Conservation (phyloP, 2,113 vertebrate species). For the Ictalurus furcatus region DNA sequence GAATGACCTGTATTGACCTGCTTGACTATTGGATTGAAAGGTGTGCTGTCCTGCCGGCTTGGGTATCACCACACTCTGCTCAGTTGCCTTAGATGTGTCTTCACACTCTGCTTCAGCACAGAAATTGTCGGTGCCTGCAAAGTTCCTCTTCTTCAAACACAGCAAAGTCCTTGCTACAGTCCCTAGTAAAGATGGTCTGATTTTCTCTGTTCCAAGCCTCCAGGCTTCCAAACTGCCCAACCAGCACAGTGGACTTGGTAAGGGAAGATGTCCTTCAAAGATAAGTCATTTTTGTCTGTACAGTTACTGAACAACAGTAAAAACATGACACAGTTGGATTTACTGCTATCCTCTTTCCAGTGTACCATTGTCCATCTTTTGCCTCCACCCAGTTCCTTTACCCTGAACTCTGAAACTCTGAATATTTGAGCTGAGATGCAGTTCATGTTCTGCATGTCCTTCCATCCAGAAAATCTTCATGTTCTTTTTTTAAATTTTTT, state of each 20-base stretch:
- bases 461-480: not conserved
- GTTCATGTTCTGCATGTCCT: constrained; percentile 1
- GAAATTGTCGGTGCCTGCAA: not conserved
- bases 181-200: not conserved
- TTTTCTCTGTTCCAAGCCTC: not conserved
- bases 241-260: not conserved
- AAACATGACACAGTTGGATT: not conserved
- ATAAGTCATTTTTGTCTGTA: constrained; percentile 2
- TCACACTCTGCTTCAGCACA: not conserved
- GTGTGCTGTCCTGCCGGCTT: not conserved
- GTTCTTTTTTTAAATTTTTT: not conserved
- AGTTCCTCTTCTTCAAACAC: constrained; percentile 25
- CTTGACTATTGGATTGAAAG: not conserved
- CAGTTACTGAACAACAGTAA: not conserved
- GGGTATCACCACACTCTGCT: constrained; percentile 14
- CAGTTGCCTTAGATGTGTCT: constrained; percentile 11
- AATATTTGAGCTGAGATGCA: not conserved
- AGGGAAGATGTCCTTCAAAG: not conserved
- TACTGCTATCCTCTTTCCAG: not conserved
- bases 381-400: not conserved
- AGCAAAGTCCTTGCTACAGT: not conserved
- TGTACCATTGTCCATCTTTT: not conserved
- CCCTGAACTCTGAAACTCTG: not conserved
- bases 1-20: constrained; percentile 3
- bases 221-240: not conserved